Evolutionary conservation across 2,797 vertebrate genomes (phyloP).

Genomic region (Oreochromis mossambicus): DNA sequence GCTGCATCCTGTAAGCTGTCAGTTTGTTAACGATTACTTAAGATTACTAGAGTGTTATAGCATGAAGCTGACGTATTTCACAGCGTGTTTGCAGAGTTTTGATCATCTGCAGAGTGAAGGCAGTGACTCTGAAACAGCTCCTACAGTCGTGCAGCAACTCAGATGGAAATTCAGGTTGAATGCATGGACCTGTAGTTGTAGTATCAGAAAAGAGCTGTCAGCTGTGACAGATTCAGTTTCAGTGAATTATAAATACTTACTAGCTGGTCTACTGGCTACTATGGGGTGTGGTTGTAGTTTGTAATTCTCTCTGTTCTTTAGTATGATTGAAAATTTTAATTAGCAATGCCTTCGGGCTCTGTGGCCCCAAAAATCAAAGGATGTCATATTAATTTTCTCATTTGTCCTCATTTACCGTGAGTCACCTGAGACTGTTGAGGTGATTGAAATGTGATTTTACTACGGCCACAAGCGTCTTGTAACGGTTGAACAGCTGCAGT

Average conservation of each 20-base stretch:
- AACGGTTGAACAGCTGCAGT: slow-evolving; percentile 48
- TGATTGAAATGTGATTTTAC: slow-evolving; percentile 63
- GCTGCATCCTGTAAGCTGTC: background rate
- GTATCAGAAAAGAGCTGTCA: slow-evolving; percentile 18
- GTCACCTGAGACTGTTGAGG: slow-evolving; percentile 47
- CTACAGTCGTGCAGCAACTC: background rate
- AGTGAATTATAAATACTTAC: background rate
- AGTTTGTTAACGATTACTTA: background rate
- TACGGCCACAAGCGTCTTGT: slow-evolving; percentile 17
- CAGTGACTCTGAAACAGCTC: background rate
- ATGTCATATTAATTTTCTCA: slow-evolving; percentile 56
- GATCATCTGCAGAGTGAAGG: background rate
- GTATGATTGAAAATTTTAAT: slow-evolving; percentile 59
- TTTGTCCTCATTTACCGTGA: slow-evolving; percentile 62
- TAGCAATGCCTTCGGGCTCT: slow-evolving; percentile 17
- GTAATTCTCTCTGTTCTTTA: slow-evolving; percentile 2
- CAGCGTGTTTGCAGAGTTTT: slow-evolving; percentile 6
- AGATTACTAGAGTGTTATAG: background rate
- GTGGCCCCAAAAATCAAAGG: slow-evolving; percentile 32
- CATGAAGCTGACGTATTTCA: background rate
- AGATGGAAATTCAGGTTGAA: background rate
- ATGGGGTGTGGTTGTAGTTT: background rate
- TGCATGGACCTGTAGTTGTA: background rate
- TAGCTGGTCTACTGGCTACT: background rate
- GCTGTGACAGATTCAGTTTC: slow-evolving; percentile 22